These are phyloP conservation scores for Monodelphis domestica DNA, from an alignment of 2,797 vertebrate species.

Conservation along the genomic window DNA sequence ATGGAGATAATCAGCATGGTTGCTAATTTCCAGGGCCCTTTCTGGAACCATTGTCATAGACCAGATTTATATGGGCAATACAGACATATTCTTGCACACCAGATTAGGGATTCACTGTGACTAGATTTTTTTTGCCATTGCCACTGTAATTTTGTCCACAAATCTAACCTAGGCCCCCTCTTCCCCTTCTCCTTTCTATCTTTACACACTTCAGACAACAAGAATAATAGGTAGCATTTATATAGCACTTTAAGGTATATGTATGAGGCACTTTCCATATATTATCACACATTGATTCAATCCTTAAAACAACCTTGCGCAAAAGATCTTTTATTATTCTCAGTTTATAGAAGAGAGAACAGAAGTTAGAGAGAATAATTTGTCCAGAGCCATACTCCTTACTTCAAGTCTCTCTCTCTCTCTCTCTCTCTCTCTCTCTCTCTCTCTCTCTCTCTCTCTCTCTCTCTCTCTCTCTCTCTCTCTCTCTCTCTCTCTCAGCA, in stretches of 20 bases:
- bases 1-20: too few relatives aligned
- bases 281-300: background rate
- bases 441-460: background rate
- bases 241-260: background rate
- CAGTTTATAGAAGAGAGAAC: background rate
- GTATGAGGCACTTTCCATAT: background rate
- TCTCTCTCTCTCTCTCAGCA: background rate
- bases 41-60: too few relatives aligned
- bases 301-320: background rate
- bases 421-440: background rate
- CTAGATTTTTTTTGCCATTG: background rate
- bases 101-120: too few relatives aligned
- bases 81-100: too few relatives aligned
- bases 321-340: background rate
- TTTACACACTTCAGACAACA: background rate
- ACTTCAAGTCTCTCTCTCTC: background rate
- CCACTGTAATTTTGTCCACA: background rate
- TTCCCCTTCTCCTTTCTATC: background rate
- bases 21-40: too few relatives aligned
- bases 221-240: background rate
- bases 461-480: background rate
- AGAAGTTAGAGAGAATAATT: background rate
- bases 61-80: too few relatives aligned
- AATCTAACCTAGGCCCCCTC: background rate
- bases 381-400: background rate